Conservation (phyloP, 2,113 vertebrate species). For the Microtus oregoni region DNA sequence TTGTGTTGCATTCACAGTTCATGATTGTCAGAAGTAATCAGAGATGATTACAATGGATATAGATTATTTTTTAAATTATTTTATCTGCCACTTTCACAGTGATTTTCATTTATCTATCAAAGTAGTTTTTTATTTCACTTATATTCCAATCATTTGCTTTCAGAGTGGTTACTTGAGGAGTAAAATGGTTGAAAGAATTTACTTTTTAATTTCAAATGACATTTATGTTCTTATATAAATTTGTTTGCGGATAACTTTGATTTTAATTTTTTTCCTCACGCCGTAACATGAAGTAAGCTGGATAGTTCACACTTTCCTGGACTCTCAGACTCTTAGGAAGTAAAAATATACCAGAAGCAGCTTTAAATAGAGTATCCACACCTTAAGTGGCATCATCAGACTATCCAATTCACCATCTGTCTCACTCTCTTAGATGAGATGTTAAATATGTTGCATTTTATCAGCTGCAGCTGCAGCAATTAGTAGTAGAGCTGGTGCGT, state of each 20-base stretch:
- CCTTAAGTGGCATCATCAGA: neutral
- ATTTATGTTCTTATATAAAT: neutral
- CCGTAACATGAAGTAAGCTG: neutral
- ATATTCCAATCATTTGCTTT: no score
- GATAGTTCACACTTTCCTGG: neutral
- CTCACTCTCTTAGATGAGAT: slow-evolving; percentile 13
- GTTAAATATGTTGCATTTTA: neutral
- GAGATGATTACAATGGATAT: neutral
- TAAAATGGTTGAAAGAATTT: neutral
- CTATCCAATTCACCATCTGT: neutral
- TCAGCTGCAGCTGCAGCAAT: neutral
- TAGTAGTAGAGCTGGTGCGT: neutral
- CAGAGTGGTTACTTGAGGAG: no score
- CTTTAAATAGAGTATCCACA: neutral
- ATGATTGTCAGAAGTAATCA: neutral
- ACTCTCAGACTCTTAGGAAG: neutral
- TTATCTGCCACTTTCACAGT: neutral
- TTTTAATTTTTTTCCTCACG: neutral
- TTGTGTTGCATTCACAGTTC: neutral
- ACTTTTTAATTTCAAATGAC: neutral
- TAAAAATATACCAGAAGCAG: neutral
- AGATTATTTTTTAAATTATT: neutral
- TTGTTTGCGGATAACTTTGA: neutral
- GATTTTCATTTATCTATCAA: no score
- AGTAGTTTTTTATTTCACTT: no score